phyloP scores from a whole-genome alignment of 2,888 invertebrate genomes.

The Noctua fimbriata region DNA sequence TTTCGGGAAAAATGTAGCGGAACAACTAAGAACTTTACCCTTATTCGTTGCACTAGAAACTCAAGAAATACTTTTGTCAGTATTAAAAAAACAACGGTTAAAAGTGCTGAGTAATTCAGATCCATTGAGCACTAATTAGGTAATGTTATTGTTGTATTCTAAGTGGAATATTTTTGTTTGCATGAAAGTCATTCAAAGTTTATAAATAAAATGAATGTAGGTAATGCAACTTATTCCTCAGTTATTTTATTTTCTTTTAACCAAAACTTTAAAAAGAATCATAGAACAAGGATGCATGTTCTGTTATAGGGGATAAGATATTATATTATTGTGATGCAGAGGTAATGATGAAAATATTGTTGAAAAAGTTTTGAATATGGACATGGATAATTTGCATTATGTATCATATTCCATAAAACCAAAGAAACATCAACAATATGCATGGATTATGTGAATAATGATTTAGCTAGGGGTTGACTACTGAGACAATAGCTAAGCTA shows the following conservation, averaged over 20 bases:
- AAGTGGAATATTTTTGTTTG: background rate
- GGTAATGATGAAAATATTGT: no score
- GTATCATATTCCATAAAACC: no score
- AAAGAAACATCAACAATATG: background rate
- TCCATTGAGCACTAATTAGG: conserved; percentile 13
- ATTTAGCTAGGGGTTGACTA: background rate
- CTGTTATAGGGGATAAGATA: background rate
- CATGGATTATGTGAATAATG: background rate
- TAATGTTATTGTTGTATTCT: background rate
- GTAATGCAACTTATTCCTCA: background rate
- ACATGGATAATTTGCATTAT: no score
- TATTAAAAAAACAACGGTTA: conserved; percentile 40
- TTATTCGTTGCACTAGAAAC: conserved; percentile 61
- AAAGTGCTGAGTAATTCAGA: conserved; percentile 27
- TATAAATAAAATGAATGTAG: background rate
- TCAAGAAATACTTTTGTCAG: conserved; percentile 39
- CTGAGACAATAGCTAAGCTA: no score
- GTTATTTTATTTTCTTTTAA: background rate
- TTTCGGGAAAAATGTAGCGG: conserved; percentile 59
- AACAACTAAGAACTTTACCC: conserved; percentile 60
- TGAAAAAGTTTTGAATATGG: no score
- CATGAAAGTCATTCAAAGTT: background rate
- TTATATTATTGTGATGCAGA: no score
- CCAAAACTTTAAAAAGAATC: background rate
- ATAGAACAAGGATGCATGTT: background rate